Conservation (phyloP, 35 echinoderm and acorn worm species). For the Amphiura filiformis region DNA sequence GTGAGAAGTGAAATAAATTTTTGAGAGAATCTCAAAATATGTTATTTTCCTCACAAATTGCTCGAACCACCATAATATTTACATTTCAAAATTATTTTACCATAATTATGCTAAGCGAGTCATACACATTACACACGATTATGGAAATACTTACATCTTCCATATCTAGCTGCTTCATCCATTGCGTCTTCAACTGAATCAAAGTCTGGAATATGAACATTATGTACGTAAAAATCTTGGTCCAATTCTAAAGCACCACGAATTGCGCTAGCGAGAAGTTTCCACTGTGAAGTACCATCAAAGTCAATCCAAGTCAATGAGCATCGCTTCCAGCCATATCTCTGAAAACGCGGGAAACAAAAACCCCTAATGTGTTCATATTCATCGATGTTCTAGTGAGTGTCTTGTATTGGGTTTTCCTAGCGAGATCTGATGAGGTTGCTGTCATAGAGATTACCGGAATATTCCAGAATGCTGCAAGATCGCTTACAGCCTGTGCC, state of each 20-base stretch:
- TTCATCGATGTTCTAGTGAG: constrained; percentile 64
- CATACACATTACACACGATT: too few species aligned
- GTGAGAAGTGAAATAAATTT: too few species aligned
- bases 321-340: constrained; percentile 47
- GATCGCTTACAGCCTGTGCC: constrained; percentile 26
- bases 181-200: constrained; percentile 23
- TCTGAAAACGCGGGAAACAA: constrained; percentile 25
- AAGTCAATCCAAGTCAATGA: constrained; percentile 41
- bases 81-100: too few species aligned
- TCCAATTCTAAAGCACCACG: constrained; percentile 1
- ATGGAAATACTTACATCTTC: constrained; percentile 59
- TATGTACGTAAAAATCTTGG: constrained; percentile 43
- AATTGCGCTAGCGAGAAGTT: constrained; percentile 22
- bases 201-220: constrained; percentile 29
- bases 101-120: too few species aligned
- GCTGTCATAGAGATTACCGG: constrained; percentile 38
- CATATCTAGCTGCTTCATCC: constrained; percentile 36
- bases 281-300: not conserved
- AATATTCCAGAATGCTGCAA: constrained; percentile 69
- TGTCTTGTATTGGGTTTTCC: constrained; percentile 50
- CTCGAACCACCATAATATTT: too few species aligned
- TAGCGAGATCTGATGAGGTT: constrained; percentile 39
- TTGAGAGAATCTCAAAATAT: too few species aligned
- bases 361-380: constrained; percentile 20
- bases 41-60: too few species aligned